Evolutionary conservation across 2,888 invertebrate species (phyloP).

Genomic region (Drosophila lacicola): DNA sequence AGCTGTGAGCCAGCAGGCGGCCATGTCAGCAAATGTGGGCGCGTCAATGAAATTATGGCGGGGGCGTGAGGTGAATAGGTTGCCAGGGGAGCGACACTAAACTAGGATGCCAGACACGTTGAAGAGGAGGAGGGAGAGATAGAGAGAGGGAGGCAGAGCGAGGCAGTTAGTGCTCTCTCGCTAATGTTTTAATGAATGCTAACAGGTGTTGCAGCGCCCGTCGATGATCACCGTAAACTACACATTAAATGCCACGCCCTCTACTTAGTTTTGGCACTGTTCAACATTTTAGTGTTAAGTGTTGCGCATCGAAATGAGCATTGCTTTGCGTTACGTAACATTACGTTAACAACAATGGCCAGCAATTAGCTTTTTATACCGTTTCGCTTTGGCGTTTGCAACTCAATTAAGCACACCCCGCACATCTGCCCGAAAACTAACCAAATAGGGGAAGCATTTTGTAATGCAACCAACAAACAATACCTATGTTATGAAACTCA

Average conservation of each 20-base stretch:
- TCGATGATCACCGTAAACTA: slow-evolving; percentile 29
- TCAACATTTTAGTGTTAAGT: slow-evolving; percentile 40
- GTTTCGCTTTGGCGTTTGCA: slow-evolving; percentile 66
- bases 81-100: slow-evolving; percentile 1
- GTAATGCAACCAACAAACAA: slow-evolving; percentile 47
- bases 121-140: neutral
- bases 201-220: slow-evolving; percentile 52
- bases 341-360: slow-evolving; percentile 58
- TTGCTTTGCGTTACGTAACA: slow-evolving; percentile 50
- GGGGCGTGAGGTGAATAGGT: neutral
- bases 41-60: slow-evolving; percentile 67
- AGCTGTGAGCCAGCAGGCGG: slow-evolving; percentile 5
- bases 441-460: slow-evolving; percentile 37
- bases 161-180: neutral
- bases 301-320: slow-evolving; percentile 64
- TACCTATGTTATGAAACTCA: slow-evolving; percentile 50
- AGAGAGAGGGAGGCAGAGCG: neutral
- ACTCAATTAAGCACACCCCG: slow-evolving; percentile 63
- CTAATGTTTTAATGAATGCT: slow-evolving; percentile 51
- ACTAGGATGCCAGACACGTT: slow-evolving; percentile 29
- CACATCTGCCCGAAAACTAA: slow-evolving; percentile 19
- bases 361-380: slow-evolving; percentile 72
- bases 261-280: slow-evolving; percentile 23
- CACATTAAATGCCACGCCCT: slow-evolving; percentile 18
- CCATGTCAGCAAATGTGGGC: slow-evolving; percentile 62